phyloP scores from a whole-genome alignment of 1,140 invertebrate genomes.

The Heliconius congener region DNA sequence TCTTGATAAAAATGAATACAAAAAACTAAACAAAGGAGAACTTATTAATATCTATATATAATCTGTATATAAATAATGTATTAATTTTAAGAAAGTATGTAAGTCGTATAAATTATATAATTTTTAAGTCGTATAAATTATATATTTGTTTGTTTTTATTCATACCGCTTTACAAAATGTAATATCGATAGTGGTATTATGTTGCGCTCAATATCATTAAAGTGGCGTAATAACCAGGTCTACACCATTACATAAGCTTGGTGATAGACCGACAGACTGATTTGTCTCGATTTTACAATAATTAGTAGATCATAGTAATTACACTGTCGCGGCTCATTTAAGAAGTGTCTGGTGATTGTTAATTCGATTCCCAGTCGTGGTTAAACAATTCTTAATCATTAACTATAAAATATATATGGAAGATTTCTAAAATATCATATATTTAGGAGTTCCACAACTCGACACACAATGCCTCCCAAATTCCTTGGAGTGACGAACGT shows the following conservation, averaged over 20 bases:
- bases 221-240: conserved; percentile 28
- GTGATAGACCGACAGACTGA: conserved; percentile 27
- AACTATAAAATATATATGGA: too few relatives aligned
- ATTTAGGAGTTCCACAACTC: too few relatives aligned
- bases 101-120: neutral
- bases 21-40: neutral
- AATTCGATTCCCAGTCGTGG: neutral
- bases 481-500: too few relatives aligned
- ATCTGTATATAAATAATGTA: neutral
- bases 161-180: neutral
- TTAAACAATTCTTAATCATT: too few relatives aligned
- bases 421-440: too few relatives aligned
- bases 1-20: too few relatives aligned
- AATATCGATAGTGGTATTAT: conserved; percentile 25
- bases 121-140: neutral
- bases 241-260: conserved; percentile 29
- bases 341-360: neutral
- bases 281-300: conserved; percentile 16
- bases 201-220: conserved; percentile 38
- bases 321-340: neutral
- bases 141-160: neutral
- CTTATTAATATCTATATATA: neutral
- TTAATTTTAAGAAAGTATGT: neutral
- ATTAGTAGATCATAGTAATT: neutral
- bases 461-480: neutral